Evolutionary conservation across 2,797 vertebrate species (phyloP).

Genomic region (Avahi laniger): DNA sequence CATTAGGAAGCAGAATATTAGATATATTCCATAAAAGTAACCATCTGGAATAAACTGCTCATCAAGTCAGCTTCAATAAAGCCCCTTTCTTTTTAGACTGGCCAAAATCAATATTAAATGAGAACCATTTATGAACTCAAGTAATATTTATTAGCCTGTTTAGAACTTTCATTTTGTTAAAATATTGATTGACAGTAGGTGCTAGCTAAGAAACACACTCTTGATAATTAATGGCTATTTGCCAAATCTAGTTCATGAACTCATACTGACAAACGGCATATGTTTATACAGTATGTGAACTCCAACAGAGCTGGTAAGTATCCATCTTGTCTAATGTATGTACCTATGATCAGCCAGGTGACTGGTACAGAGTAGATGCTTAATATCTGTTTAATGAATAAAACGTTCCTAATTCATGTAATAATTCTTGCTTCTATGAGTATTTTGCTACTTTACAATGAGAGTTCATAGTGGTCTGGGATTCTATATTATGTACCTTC

Average conservation of each 20-base stretch:
- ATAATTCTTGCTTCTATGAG: background rate
- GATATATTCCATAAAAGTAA: background rate
- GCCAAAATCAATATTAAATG: slow-evolving; percentile 2
- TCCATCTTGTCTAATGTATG: background rate
- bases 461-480: background rate
- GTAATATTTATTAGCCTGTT: background rate
- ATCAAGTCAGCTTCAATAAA: background rate
- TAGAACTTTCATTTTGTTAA: slow-evolving; percentile 16
- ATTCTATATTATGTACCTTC: background rate
- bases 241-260: slow-evolving; percentile 27
- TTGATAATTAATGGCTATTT: background rate
- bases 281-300: background rate
- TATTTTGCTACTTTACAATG: slow-evolving; percentile 9
- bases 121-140: background rate
- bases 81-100: background rate
- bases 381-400: slow-evolving; percentile 3
- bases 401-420: background rate
- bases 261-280: background rate
- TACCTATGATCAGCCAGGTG: background rate
- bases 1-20: background rate
- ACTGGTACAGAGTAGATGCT: background rate
- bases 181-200: background rate
- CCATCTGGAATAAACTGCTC: background rate
- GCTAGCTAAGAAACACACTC: background rate
- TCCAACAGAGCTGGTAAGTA: background rate